A percentile compares a stretch with the other conserved stretches of the same genome.
Evolutionary conservation across 2,113 vertebrate species (phyloP).

Genomic region (Hypanus sabinus): DNA sequence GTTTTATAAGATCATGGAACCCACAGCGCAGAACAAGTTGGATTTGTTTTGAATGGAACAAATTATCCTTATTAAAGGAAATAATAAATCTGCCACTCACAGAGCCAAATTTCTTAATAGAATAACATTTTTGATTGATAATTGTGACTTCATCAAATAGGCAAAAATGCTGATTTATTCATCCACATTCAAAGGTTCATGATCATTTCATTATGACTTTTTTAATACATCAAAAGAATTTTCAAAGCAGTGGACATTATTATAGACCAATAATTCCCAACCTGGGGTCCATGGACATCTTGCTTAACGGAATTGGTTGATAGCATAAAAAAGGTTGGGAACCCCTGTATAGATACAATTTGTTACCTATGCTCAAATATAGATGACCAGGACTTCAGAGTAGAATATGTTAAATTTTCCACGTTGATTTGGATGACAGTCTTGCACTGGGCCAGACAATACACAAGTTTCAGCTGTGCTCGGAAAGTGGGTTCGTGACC

Average conservation of each 20-base stretch:
- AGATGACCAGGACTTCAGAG: neutral
- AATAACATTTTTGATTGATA: neutral
- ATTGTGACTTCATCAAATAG: neutral
- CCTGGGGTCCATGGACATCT: too few species aligned
- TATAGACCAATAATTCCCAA: neutral
- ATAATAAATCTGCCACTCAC: neutral
- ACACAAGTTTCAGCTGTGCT: neutral
- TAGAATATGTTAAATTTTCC: neutral
- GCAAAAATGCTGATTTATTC: too few species aligned
- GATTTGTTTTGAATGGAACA: neutral
- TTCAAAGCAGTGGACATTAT: neutral
- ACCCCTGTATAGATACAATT: neutral
- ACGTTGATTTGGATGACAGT: neutral
- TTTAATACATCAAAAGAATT: neutral
- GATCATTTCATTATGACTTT: neutral
- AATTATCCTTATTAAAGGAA: neutral
- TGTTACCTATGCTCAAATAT: neutral
- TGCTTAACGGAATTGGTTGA: too few species aligned
- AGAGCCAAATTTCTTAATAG: neutral
- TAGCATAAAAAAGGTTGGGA: too few species aligned
- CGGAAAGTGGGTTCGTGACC: neutral
- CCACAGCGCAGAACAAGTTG: neutral
- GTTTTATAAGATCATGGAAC: neutral
- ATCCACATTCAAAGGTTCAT: too few species aligned
- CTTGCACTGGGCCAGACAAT: neutral